Percentiles rank a stretch among this genome's conserved stretches.
These are phyloP conservation scores for Florisuga fusca DNA, from an alignment of 2,797 vertebrate genomes.

Conservation along the genomic window DNA sequence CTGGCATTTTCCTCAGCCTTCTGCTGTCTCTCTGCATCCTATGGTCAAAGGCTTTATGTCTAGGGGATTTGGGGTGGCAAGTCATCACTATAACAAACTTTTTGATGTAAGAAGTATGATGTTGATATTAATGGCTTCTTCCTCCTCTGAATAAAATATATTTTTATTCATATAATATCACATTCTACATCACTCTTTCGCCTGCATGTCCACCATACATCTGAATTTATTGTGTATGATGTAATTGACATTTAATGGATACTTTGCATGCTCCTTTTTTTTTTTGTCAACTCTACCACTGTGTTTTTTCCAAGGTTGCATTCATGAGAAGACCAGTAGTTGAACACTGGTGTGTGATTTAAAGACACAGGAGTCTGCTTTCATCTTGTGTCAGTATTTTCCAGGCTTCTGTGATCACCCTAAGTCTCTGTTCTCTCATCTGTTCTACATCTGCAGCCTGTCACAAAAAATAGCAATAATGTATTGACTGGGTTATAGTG, in stretches of 20 bases:
- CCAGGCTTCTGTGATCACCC: not conserved
- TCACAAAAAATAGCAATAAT: not conserved
- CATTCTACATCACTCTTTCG: not conserved
- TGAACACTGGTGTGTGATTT: not conserved
- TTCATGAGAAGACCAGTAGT: not conserved
- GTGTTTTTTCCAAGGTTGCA: not conserved
- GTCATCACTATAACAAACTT: not conserved
- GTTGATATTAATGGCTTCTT: not conserved
- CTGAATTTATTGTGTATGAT: not conserved
- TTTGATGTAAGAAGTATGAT: not conserved
- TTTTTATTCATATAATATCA: not conserved
- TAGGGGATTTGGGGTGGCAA: not conserved
- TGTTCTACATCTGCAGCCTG: not conserved
- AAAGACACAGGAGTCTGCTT: not conserved
- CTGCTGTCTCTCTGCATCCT: not conserved
- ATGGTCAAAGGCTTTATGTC: not conserved
- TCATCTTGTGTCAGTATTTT: not conserved
- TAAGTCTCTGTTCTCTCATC: not conserved
- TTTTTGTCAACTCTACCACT: not conserved
- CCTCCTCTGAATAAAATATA: too few species aligned
- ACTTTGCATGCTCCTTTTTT: accelerated
- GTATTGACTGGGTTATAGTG: not conserved
- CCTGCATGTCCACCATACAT: not conserved
- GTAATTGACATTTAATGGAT: not conserved
- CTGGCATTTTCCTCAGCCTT: not conserved